Percentiles rank a stretch among this genome's conserved stretches.
Evolutionary conservation across 2,113 vertebrate genomes (phyloP).

Genomic region (Etheostoma spectabile): DNA sequence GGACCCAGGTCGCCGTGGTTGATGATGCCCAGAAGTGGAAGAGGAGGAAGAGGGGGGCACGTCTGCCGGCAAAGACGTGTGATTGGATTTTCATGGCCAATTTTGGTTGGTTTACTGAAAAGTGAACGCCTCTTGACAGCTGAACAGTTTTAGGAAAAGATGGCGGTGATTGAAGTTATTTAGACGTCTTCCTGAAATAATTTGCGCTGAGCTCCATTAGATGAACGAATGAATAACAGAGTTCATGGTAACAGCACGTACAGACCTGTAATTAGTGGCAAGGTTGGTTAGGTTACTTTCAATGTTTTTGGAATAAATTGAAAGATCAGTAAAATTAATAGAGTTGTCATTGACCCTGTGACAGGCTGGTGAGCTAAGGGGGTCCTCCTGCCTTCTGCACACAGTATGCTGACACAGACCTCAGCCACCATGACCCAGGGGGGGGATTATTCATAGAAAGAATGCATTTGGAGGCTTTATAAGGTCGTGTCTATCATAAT

Average conservation of each 20-base stretch:
- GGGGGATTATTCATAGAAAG: background rate
- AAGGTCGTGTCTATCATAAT: background rate
- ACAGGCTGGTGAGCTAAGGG: constrained; percentile 1
- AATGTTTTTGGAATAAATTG: constrained; percentile 17
- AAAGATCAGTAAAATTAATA: constrained; percentile 25
- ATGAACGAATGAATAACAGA: background rate
- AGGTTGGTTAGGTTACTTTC: background rate
- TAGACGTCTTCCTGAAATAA: too few relatives aligned
- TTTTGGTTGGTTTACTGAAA: too few relatives aligned
- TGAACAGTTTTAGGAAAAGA: too few relatives aligned
- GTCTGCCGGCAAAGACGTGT: too few relatives aligned
- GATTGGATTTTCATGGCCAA: too few relatives aligned
- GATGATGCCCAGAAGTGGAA: too few relatives aligned
- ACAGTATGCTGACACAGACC: constrained; percentile 2
- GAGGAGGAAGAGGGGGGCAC: too few relatives aligned
- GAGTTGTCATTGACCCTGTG: constrained; percentile 30
- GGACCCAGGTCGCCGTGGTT: too few relatives aligned
- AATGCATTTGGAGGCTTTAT: background rate
- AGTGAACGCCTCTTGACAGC: too few relatives aligned
- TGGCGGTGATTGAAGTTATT: too few relatives aligned
- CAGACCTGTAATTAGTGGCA: constrained; percentile 11
- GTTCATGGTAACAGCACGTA: background rate
- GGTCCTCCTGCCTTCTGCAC: background rate
- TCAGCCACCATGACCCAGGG: background rate
- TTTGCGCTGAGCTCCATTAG: too few relatives aligned